Evolutionary conservation across 2,113 vertebrate species (phyloP), one percentile per base, ranked within the genome.

Genomic region (Leptodactylus fuscus): DNA sequence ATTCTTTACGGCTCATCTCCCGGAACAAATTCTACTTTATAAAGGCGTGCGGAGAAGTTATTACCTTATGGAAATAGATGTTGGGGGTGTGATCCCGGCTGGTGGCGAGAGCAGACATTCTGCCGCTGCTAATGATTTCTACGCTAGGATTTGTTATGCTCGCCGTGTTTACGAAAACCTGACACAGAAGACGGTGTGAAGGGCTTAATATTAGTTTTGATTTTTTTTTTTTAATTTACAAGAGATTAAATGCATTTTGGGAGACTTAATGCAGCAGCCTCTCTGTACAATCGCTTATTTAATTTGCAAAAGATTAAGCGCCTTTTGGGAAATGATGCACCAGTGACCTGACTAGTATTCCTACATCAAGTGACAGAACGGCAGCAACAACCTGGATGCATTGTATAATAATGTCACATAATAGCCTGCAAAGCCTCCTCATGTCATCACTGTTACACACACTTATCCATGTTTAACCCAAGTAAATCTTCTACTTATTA

Each of bases 21-120:
- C 1, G 12, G 88, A 91, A 92, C 92, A 90, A 92, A 93, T 92
- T 90, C 5, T 62, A 86, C 90, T 93, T 88, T 88, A 87, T 86
- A 87, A 91, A 38, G 71, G 44, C 55, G 73, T 8, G 13, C 4
- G 18, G 62, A 4, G 0, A 10, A 38, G 32, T 89, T 90, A 84
- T 88, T 88, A 88, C 88, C 77, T 81, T 77, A 83, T 91, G 88
- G 90, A 91, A 91, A 92, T 87, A 86, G 89, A 87, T 0, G 0
- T 83, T 13, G 24, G 76, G 15, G 90, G 69, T 5, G 24, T 15
- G 73, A 88, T 90, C 90, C 87, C 82, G 76, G 6, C 81, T 87
- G 85, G 80, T 20, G 1, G 87, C 22, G 86, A 20, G 0, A 24
- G 3, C 0, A 58, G 85, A 87, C 87, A 89, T 90, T 88, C 51